Conservation (phyloP, 1,140 invertebrate species). For the Camponotus floridanus region DNA sequence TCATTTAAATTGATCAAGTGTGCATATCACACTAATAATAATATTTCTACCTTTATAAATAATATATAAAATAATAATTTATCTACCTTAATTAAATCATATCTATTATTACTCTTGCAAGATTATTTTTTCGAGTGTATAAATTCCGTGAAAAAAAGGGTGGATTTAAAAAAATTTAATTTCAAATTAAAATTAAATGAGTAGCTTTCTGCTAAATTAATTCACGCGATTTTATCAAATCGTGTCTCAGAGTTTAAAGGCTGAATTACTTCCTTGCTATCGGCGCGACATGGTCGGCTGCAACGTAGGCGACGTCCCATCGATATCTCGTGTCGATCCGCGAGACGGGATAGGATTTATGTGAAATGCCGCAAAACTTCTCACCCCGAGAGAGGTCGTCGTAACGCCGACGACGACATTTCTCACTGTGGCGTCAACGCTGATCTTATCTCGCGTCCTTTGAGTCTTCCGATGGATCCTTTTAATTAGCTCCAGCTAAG, state of each 20-base stretch:
- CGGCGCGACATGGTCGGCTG: neutral
- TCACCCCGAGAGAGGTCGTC: conserved; percentile 71
- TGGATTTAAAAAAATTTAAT: neutral
- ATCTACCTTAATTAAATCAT: too few species aligned
- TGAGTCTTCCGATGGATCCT: conserved; percentile 78
- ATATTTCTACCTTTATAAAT: too few species aligned
- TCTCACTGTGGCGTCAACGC: conserved; percentile 79
- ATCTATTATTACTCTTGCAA: too few species aligned
- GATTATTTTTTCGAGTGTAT: too few species aligned
- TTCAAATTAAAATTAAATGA: neutral
- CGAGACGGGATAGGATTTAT: conserved; percentile 22
- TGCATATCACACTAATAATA: too few species aligned
- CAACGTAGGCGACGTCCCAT: conserved; percentile 4
- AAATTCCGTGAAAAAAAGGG: neutral
- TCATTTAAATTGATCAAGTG: too few species aligned
- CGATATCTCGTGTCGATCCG: conserved; percentile 44
- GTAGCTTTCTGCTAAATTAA: neutral
- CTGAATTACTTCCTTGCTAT: neutral
- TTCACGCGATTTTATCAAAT: neutral
- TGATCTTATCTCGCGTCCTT: conserved; percentile 81
- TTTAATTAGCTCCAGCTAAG: conserved; percentile 82
- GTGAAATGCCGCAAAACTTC: conserved; percentile 70
- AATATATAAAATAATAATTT: too few species aligned
- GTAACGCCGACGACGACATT: conserved; percentile 74
- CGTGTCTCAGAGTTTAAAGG: neutral